Base-by-base conservation (phyloP, 1,140 invertebrate genomes). In the Drosophila sechellia region DNA sequence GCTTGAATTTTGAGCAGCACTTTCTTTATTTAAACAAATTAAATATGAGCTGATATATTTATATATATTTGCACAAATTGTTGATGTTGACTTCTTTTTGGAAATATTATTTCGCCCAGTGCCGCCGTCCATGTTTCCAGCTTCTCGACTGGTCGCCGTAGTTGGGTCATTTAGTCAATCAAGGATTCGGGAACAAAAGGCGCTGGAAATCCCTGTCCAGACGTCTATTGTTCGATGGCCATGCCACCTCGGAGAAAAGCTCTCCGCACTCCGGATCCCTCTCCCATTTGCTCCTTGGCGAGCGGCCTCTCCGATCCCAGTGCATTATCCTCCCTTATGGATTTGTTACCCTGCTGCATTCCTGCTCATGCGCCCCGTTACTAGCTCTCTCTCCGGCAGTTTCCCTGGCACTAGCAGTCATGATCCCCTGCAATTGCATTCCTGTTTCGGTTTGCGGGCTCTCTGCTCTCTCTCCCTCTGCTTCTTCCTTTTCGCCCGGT, bases 401-500 rank as follows among this genome's bases (percentile, higher is more conserved):
- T 22, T 42, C 45, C 34, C 59, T 52, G 48, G 17, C 63, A 20
- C 64, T 17, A 20, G 15, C 4, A 40, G 43, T 50, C 43, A 22
- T 27, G 52, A 57, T 60, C 22, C 64, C 46, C 79, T 86, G 81
- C 78, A 81, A 87, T 86, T 86, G 81, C 83, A 86, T 86, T 85
- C 78, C 81, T 85, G 81, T 85, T 79, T 66, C 15, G 4, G 46
- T 69, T 45, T 39, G 37, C 31, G 22, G 46, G 46, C 53, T 63
- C 72, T 43, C 35, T 48, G 22, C 42, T 48, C 65, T 79, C 60
- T 66, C 20, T 22, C 20, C 20, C 20, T 74, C 73, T 79, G 43
- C 53, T 60, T 70, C 56, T 77, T 68, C 49, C 60, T 65, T 43
- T 69, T 63, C 59, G 59, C 74, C 72, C 63, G 46, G 61, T 37